Evolutionary conservation across 1,140 invertebrate genomes (phyloP).

Genomic region (Steinernema khuongi): DNA sequence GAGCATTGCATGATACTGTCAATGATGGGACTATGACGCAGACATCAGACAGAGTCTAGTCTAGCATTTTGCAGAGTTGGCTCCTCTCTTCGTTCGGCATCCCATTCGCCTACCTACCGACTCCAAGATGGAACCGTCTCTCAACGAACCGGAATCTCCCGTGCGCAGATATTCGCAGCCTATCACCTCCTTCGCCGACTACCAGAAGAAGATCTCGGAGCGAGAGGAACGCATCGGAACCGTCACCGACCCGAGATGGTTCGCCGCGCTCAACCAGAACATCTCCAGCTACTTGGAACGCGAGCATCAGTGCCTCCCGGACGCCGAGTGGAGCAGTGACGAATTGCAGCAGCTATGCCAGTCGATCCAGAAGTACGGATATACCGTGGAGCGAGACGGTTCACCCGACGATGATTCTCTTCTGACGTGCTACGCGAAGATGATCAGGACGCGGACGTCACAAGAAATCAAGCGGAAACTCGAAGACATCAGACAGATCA

Average conservation of each 20-base stretch:
- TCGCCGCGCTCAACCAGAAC: not conserved
- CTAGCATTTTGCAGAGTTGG: too few relatives aligned
- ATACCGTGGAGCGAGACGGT: not conserved
- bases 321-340: not conserved
- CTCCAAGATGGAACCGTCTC: too few relatives aligned
- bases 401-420: not conserved
- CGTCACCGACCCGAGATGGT: not conserved
- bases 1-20: too few relatives aligned
- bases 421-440: not conserved
- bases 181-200: too few relatives aligned
- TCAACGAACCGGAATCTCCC: too few relatives aligned
- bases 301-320: not conserved
- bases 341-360: not conserved
- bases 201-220: too few relatives aligned
- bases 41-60: too few relatives aligned
- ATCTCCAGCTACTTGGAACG: not conserved
- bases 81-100: too few relatives aligned
- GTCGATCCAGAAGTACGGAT: not conserved
- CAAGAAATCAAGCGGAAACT: not conserved
- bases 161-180: too few relatives aligned
- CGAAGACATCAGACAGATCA: not conserved
- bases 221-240: not conserved
- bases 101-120: too few relatives aligned
- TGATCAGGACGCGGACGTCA: not conserved
- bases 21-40: too few relatives aligned